Base-by-base conservation (phyloP, 1,140 invertebrate species). In the Trichoplusia ni region DNA sequence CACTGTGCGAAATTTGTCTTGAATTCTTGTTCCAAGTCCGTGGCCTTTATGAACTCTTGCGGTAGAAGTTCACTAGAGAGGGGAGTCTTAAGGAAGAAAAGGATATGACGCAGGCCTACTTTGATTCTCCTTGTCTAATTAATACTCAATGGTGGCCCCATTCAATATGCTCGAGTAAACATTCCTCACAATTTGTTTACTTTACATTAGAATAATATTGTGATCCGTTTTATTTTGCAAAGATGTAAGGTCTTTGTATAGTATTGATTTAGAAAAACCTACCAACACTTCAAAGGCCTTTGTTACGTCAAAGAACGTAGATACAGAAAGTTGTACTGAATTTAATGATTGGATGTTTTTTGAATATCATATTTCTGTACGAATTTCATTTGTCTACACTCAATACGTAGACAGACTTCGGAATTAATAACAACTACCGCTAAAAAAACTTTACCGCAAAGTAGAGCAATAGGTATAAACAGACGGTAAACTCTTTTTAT, bases 231-330 rank as follows among this genome's bases (percentile, higher is more conserved):
- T 59, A 33, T 40, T 59, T 61, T 25, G 47, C 25, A 9, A 44
- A 44, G 37, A 54, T 54, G 19, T 25, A 37, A 29, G 13, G 25
- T 25, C 31, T 14, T 13, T 62, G 31, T 67, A 53, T 33, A 6
- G 38, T 56, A 67, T 62, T 62, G 58, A 46, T 67, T 44, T 25
- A 42, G n/a, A 56, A 37, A 37, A 27, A 33, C 59, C 59, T 56
- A 14, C 14, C 46, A 46, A 67, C 25, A 67, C 47, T 47, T 61
- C 58, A 67, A 62, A 67, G 42, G 33, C 16, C 60, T 67, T 47
- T 54, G 58, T 51, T 23, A 49, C 16, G 42, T 53, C 54, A 66
- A 29, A 53, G 16, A 64, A 64, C 58, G 53, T 53, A 29, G 31
- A 64, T 38, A 58, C 9, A n/a, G 44, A 27, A 38, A 27, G n/a